A percentile compares a stretch with the other conserved stretches of the same genome.
Conservation (phyloP, 2,797 vertebrate species). For the Myotis daubentonii region DNA sequence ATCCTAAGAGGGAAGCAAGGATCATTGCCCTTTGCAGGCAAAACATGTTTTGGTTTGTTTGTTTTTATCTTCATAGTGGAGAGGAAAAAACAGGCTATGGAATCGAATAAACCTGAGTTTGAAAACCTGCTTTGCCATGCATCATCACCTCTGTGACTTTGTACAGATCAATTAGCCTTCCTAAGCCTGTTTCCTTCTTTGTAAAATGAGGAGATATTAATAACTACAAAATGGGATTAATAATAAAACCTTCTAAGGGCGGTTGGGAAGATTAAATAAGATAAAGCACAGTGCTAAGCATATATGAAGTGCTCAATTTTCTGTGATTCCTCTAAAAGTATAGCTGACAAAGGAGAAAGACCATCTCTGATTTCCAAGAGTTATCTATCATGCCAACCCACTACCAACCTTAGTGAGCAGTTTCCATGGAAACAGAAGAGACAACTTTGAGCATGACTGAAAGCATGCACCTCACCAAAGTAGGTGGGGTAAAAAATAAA, state of each 20-base stretch:
- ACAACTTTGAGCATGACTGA: background rate
- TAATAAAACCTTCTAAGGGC: background rate
- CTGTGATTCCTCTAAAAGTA: slow-evolving; percentile 33
- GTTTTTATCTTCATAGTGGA: slow-evolving; percentile 1
- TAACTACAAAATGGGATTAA: slow-evolving; percentile 25
- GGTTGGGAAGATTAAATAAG: background rate
- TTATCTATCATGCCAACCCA: background rate
- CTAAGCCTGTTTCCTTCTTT: slow-evolving; percentile 29
- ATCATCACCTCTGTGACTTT: background rate
- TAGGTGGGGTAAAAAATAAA: slow-evolving; percentile 38
- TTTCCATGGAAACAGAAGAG: background rate
- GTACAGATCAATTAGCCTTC: background rate
- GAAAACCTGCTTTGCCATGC: background rate
- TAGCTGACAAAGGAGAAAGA: background rate
- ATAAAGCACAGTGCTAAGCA: background rate
- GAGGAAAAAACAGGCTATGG: background rate
- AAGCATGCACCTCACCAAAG: slow-evolving; percentile 19
- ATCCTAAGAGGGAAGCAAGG: background rate
- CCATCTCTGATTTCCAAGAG: slow-evolving; percentile 30
- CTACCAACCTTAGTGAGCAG: background rate
- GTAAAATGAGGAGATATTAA: background rate
- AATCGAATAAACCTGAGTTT: background rate
- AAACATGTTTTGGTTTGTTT: background rate
- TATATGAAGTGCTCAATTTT: background rate
- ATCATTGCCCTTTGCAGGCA: background rate